Conservation (phyloP, 2,888 invertebrate genomes). For the Heliconius aoede region DNA sequence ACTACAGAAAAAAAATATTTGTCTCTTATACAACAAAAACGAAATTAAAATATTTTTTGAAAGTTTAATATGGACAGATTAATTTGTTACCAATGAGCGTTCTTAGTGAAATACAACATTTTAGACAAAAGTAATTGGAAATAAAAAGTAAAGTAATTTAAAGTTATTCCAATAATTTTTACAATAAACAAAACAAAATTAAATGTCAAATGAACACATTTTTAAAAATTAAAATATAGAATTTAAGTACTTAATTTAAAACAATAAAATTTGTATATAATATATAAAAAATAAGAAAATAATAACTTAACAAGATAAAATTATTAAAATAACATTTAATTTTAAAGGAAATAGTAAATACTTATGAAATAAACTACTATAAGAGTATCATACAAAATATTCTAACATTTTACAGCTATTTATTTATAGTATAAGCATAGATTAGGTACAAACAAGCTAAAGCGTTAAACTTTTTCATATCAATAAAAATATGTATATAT, state of each 20-base stretch:
- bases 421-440: not conserved
- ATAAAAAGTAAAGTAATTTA: too few species aligned
- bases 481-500: not conserved
- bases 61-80: constrained; percentile 6
- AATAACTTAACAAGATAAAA: not conserved
- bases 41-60: not conserved
- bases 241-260: not conserved
- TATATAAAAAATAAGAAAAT: not conserved
- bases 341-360: not conserved
- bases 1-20: not conserved
- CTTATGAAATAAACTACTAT: constrained; percentile 7
- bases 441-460: not conserved
- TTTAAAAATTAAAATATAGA: not conserved
- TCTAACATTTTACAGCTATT: not conserved
- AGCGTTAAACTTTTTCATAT: not conserved
- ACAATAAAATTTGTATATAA: not conserved
- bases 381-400: constrained; percentile 13
- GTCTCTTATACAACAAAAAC: not conserved
- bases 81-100: not conserved
- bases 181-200: not conserved
- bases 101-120: too few species aligned
- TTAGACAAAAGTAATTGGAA: too few species aligned
- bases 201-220: not conserved
- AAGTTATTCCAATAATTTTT: not conserved
- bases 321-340: not conserved